These are phyloP conservation scores for Hypanus sabinus DNA, from an alignment of 2,113 vertebrate species.

Conservation along the genomic window DNA sequence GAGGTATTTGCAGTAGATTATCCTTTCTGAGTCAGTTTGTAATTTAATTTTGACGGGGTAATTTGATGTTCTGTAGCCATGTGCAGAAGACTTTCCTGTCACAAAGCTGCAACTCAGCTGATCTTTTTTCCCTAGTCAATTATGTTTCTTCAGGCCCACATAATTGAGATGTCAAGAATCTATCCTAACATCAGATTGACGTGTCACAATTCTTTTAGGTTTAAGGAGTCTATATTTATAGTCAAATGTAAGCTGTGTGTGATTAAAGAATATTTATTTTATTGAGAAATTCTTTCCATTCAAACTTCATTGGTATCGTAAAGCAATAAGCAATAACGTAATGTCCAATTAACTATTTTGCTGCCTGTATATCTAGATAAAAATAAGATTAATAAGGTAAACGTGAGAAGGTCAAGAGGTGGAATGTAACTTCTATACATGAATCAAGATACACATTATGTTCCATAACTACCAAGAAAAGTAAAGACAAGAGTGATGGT, in stretches of 20 bases:
- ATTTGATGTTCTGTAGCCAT: background rate
- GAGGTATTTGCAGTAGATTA: conserved; percentile 8
- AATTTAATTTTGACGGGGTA: conserved; percentile 25
- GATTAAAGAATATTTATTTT: background rate
- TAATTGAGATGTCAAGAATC: background rate
- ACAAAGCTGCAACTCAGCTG: background rate
- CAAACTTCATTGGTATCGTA: background rate
- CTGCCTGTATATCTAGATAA: background rate
- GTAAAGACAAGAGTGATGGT: background rate
- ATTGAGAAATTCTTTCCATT: background rate
- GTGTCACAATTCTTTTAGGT: background rate
- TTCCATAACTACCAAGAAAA: too few species aligned
- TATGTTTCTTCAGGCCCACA: background rate
- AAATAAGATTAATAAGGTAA: background rate
- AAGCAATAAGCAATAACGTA: background rate
- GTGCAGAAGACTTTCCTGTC: background rate
- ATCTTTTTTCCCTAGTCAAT: background rate
- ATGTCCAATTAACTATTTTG: background rate
- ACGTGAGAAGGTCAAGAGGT: background rate
- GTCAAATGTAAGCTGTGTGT: background rate
- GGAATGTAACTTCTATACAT: background rate
- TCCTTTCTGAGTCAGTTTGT: conserved; percentile 25
- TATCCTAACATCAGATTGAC: background rate
- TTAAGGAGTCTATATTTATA: background rate
- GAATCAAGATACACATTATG: background rate